Conservation (phyloP, 2,113 vertebrate genomes). For the Heloderma charlesbogerti region DNA sequence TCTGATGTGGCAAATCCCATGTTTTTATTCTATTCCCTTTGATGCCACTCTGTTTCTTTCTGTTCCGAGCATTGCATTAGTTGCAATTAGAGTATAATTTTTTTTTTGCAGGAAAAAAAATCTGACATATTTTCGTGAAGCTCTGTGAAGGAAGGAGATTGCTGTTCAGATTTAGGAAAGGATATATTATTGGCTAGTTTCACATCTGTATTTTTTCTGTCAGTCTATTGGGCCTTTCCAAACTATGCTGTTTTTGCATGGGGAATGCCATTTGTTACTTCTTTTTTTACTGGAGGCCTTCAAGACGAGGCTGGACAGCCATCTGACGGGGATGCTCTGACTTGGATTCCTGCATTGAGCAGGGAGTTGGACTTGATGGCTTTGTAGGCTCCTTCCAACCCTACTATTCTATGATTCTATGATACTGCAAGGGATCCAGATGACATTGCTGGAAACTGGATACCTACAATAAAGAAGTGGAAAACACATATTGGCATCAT, state of each 20-base stretch:
- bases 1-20: constrained; percentile 65
- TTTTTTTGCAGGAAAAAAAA: constrained; percentile 36
- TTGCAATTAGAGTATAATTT: constrained; percentile 69
- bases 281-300: too few species aligned
- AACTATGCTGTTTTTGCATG: not conserved
- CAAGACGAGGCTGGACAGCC: too few species aligned
- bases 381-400: too few species aligned
- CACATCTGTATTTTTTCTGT: constrained; percentile 13
- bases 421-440: not conserved
- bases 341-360: too few species aligned
- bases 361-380: too few species aligned
- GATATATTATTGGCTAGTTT: constrained; percentile 11
- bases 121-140: constrained; percentile 29
- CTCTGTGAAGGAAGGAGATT: constrained; percentile 33
- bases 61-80: constrained; percentile 64
- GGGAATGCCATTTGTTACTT: not conserved
- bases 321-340: too few species aligned
- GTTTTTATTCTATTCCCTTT: constrained; percentile 67
- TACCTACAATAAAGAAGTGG: not conserved
- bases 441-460: not conserved
- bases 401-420: too few species aligned
- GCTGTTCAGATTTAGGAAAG: constrained; percentile 42
- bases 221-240: constrained; percentile 18
- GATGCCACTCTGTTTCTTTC: constrained; percentile 69
- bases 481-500: not conserved